A percentile compares a stretch with the other conserved stretches of the same genome.
Conservation (phyloP, 2,797 vertebrate genomes). For the Pygocentrus nattereri region DNA sequence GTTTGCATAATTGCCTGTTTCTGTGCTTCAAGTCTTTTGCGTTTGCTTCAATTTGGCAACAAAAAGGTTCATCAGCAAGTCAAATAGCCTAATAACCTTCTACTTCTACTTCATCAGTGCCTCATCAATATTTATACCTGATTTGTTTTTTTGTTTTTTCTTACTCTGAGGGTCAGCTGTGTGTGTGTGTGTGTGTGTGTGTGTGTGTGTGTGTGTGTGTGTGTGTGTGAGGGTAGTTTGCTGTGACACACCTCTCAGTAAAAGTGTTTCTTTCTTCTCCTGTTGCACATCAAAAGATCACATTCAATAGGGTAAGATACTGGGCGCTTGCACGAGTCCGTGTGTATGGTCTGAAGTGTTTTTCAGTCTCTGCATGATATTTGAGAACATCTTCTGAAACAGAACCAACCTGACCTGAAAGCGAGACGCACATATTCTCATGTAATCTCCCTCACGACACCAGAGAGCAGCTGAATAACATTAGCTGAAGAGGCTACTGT, state of each 20-base stretch:
- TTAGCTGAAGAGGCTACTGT: background rate
- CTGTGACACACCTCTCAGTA: background rate
- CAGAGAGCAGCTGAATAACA: background rate
- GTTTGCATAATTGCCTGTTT: background rate
- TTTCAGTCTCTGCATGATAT: constrained; percentile 24
- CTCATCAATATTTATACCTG: background rate
- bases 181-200: background rate
- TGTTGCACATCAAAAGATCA: constrained; percentile 84
- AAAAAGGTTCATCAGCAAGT: constrained; percentile 3
- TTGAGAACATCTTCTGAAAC: constrained; percentile 45
- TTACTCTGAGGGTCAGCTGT: background rate
- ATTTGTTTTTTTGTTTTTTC: background rate
- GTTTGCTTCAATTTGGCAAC: background rate
- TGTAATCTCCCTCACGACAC: background rate
- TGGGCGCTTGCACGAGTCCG: background rate
- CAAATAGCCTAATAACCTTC: background rate
- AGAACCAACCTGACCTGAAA: constrained; percentile 24
- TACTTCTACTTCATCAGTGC: background rate
- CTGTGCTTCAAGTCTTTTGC: background rate
- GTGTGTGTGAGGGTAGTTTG: background rate
- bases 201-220: background rate
- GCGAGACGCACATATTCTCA: background rate
- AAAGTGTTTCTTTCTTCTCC: constrained; percentile 64
- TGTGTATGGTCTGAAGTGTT: constrained; percentile 22
- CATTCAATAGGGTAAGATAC: constrained; percentile 94